Base-by-base conservation (phyloP, 2,888 invertebrate species). In the Stenodera caucasica region DNA sequence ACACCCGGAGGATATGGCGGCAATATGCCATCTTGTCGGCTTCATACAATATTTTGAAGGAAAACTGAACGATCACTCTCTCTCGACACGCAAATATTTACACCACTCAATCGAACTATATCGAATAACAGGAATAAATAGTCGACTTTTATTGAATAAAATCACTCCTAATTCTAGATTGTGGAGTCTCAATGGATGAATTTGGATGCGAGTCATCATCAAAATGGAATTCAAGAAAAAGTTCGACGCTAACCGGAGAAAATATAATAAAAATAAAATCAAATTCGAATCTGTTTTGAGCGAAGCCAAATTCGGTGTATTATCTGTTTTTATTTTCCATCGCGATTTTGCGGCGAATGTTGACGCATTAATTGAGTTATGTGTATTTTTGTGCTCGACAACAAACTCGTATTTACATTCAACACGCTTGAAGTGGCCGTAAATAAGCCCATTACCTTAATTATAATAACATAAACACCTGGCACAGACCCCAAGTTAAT, bases 401-500 rank as follows among this genome's bases (percentile, higher is more conserved):
- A 58, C 57, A 55, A 65, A 63, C 50, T 55, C 53, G 50, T 57
- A 60, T 63, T 65, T 58, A 58, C 60, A 63, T 63, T 65, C 60
- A 65, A 63, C 66, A 67, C 67, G 66, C 66, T 67, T 56, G 63
- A 65, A 70, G 62, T 66, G 66, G 59, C 64, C 67, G 67, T 65
- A 67, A 69, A 66, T 69, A 70, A 69, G 66, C 67, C 66, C 71
- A 71, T 71, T 70, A 70, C 67, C 65, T 67, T 67, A 69, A 70
- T 70, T 71, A 64, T 70, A 67, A 69, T 67, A 68, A 70, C 70
- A 68, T 70, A 71, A 71, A 69, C 70, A 71, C 71, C 71, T 70
- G 69, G 58, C 57, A 54, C 53, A 64, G 63, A 60, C 63, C 65
- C 61, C 58, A 65, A 65, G 59, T 64, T 64, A 64, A 64, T 64